Base-by-base conservation (phyloP, 2,888 invertebrate species). In the Pyrgus malvae region DNA sequence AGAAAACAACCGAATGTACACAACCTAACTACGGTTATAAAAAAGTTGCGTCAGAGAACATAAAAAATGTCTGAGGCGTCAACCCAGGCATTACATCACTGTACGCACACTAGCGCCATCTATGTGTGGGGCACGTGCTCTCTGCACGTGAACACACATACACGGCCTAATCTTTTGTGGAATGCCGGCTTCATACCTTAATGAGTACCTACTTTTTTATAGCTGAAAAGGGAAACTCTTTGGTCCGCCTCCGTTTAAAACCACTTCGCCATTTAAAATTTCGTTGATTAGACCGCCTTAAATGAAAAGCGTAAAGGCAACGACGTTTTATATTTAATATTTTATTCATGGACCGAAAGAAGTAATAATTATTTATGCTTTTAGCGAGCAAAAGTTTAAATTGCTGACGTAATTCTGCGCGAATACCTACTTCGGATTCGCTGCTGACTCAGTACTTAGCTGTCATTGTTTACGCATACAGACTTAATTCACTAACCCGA, bases 41-140 rank as follows among this genome's bases (percentile, higher is more conserved):
- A 88, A 85, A 88, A 81, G 81, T 89, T 88, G 89, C 89, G 89
- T 88, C 88, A 88, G 77, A 82, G 77, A 65, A 72, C 82, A 90
- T 87, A 89, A 89, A 90, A 90, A 90, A 87, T 88, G 89, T 89
- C 89, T 90, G 70, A 79, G 80, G 78, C 87, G 87, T 87, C 88
- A 86, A 82, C 80, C 78, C 65, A 66, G 59, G 73, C 73, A 80
- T 89, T 89, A 89, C 88, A 89, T 89, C 89, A 89, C 82, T 74
- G 51, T 29, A 45, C 53, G 40, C 67, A 66, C 69, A 67, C 71
- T 66, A 59, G 58, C 60, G 33, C 42, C 23, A 9, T 19, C 38
- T 25, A 19, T 42, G 37, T 44, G 55, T 64, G 37, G 53, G 59
- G 68, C 68, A 66, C 72, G 69, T 69, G 66, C 55, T 53, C 27